Conservation (phyloP, 2,113 vertebrate genomes). For the Entelurus aequoreus region DNA sequence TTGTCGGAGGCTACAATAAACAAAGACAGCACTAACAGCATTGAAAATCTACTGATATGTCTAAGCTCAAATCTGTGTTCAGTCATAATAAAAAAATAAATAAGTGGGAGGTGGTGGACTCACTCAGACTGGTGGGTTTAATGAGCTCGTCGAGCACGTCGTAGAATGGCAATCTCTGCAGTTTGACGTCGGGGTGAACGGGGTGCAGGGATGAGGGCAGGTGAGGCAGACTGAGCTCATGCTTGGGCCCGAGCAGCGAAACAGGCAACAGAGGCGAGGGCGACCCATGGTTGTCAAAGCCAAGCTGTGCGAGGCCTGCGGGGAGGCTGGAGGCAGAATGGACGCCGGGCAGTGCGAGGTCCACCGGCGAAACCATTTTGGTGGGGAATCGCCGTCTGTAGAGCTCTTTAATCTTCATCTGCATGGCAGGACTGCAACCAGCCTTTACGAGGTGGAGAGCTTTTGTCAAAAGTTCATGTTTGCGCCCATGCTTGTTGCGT, state of each 20-base stretch:
- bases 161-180: slow-evolving; percentile 97
- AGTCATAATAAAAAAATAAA: neutral
- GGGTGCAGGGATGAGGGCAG: slow-evolving; percentile 91
- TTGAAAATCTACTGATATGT: neutral
- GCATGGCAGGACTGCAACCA: slow-evolving; percentile 95
- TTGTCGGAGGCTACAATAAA: slow-evolving; percentile 84
- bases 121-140: slow-evolving; percentile 96
- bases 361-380: slow-evolving; percentile 94
- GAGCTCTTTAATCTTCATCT: slow-evolving; percentile 99
- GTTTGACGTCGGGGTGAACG: slow-evolving; percentile 97
- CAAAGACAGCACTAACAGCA: slow-evolving; percentile 10
- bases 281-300: slow-evolving; percentile 87
- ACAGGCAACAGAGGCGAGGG: slow-evolving; percentile 92
- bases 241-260: slow-evolving; percentile 93
- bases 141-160: slow-evolving; percentile 97
- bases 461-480: slow-evolving; percentile 99
- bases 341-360: slow-evolving; percentile 84
- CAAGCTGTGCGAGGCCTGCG: slow-evolving; percentile 82
- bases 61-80: neutral
- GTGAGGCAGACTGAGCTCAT: slow-evolving; percentile 95
- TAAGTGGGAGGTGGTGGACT: slow-evolving; percentile 43
- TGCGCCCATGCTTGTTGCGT: slow-evolving; percentile 97
- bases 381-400: slow-evolving; percentile 94
- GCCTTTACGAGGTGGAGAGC: slow-evolving; percentile 94
- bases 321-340: slow-evolving; percentile 84